phyloP scores from a whole-genome alignment of 2,888 invertebrate genomes.

The Celastrina argiolus region DNA sequence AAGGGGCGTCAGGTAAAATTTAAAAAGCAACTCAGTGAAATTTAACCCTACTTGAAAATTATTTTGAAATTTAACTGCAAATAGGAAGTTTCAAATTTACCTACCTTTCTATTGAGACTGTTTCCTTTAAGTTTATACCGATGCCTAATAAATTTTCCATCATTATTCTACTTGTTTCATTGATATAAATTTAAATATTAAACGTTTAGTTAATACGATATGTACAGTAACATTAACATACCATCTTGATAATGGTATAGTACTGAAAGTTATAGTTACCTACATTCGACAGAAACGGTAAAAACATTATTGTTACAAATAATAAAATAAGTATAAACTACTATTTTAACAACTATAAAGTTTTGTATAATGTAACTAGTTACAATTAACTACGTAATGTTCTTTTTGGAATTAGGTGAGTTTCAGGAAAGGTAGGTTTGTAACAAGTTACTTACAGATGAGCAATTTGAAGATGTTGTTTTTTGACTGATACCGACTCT shows the following conservation, averaged over 20 bases:
- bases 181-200: not conserved
- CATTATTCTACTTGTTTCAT: not conserved
- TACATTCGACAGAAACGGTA: not conserved
- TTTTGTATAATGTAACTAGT: no score
- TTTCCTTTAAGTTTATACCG: not conserved
- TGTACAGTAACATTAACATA: not conserved
- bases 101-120: not conserved
- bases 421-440: no score
- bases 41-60: constrained; percentile 1
- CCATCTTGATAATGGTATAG: not conserved
- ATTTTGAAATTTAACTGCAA: not conserved
- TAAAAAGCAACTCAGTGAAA: not conserved
- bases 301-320: no score
- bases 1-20: no score
- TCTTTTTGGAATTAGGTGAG: no score
- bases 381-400: no score
- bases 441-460: no score
- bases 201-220: constrained; percentile 5
- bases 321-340: no score
- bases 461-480: no score
- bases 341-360: no score
- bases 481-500: no score
- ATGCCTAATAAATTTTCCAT: not conserved
- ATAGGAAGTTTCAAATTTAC: constrained; percentile 1
- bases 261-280: not conserved